Base-by-base conservation (phyloP, 2,888 invertebrate species). In the Acholoe squamosa region DNA sequence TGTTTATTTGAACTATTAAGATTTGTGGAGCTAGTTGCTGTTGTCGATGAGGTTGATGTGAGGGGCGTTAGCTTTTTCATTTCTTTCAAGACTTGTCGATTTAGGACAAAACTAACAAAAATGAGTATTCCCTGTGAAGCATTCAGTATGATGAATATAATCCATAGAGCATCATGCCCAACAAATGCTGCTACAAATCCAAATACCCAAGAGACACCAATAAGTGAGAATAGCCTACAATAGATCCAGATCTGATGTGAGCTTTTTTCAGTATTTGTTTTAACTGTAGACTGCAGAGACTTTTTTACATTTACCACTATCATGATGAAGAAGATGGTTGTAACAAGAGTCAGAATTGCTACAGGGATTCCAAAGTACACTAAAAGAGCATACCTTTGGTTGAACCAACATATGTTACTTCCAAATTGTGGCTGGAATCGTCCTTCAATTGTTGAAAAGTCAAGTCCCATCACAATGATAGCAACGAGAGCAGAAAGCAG, bases 81-180 rank as follows among this genome's bases (percentile, higher is more conserved):
- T 43, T 80, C 80, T 43, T 80, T 80, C 54, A 14, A n/a, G 12
- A 86, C 86, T 31, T 86, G 52, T 0, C 28, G 16, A 25, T 86
- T 86, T 51, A 28, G 19, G 25, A 89, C 34, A 33, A 89, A 61
- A 22, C 33, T 67, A 22, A 89, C 25, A 28, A 89, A 89, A 16
- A 89, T 33, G 1, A 89, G 31, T 22, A 89, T 89, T 12, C 89
- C 89, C 31, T 89, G 89, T 12, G 89, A 89, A 12, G 89, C 89
- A 89, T 89, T 89, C 22, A 89, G 67, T 67, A 89, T 67, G 0
- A 67, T 67, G 34, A 67, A 89, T 12, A 89, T 89, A n/a, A 67
- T 67, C 89, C 89, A 89, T 14, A 89, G 33, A 34, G 67, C 89
- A 61, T 67, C 67, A 43, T 67, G 61, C 0, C 43, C 34, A 43